Conservation (phyloP, 2,888 invertebrate genomes). For the Encarsia formosa region DNA sequence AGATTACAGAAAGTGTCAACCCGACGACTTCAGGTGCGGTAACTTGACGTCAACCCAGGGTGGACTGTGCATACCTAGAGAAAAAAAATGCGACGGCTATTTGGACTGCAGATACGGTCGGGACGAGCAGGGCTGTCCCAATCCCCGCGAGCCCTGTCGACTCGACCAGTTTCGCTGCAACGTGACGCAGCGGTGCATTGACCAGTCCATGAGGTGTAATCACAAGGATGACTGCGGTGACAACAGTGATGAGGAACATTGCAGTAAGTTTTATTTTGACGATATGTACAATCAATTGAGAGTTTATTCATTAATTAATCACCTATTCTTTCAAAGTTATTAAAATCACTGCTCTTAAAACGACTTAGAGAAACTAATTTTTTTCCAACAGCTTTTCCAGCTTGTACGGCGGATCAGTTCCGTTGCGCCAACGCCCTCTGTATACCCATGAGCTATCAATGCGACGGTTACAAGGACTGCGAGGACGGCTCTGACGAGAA, state of each 20-base stretch:
- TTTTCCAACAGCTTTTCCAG: slow-evolving; percentile 71
- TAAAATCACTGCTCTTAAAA: too few species aligned
- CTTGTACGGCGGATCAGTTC: slow-evolving; percentile 87
- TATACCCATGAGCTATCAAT: slow-evolving; percentile 82
- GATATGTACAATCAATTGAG: background rate
- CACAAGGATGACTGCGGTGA: slow-evolving; percentile 88
- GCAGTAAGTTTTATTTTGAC: slow-evolving; percentile 66
- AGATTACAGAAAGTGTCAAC: slow-evolving; percentile 85
- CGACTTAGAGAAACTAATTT: too few species aligned
- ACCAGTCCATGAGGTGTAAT: slow-evolving; percentile 73
- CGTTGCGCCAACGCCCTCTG: slow-evolving; percentile 89
- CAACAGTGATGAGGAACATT: slow-evolving; percentile 83
- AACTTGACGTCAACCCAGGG: slow-evolving; percentile 49
- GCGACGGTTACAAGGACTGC: slow-evolving; percentile 87
- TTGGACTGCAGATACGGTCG: slow-evolving; percentile 79
- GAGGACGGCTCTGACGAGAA: slow-evolving; percentile 85
- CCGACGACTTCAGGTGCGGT: slow-evolving; percentile 85
- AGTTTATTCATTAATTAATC: too few species aligned
- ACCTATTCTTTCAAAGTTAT: too few species aligned
- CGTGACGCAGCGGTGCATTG: slow-evolving; percentile 76
- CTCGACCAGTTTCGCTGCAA: slow-evolving; percentile 84
- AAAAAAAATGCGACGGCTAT: slow-evolving; percentile 87
- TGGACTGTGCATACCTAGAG: slow-evolving; percentile 80
- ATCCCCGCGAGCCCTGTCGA: slow-evolving; percentile 59
- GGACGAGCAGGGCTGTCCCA: slow-evolving; percentile 75